phyloP scores from a whole-genome alignment of 1,140 invertebrate genomes.

The Whitmania pigra region DNA sequence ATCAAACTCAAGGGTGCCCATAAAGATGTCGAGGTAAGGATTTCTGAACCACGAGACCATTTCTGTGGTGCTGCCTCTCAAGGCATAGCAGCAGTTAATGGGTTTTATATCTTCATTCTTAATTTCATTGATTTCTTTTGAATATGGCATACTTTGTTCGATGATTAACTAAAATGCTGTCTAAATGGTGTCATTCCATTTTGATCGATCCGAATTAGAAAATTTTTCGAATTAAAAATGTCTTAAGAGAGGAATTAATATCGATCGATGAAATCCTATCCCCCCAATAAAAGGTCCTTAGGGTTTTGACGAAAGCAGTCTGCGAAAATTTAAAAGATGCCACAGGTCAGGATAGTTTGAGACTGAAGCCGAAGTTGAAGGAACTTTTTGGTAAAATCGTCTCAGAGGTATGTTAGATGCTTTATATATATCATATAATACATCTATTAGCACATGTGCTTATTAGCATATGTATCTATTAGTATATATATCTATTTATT shows the following conservation, averaged over 20 bases:
- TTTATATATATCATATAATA: too few relatives aligned
- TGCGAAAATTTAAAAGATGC: conserved; percentile 51
- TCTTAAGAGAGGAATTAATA: too few relatives aligned
- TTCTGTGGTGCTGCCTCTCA: neutral
- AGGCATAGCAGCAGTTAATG: neutral
- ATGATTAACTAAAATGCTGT: too few relatives aligned
- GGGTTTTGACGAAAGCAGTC: conserved; percentile 60
- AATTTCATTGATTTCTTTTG: too few relatives aligned
- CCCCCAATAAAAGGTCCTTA: conserved; percentile 47
- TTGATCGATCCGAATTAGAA: too few relatives aligned
- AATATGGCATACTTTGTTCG: too few relatives aligned
- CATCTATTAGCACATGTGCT: too few relatives aligned
- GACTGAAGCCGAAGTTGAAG: conserved; percentile 49
- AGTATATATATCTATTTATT: too few relatives aligned
- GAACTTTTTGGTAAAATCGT: conserved; percentile 72
- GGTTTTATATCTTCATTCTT: too few relatives aligned
- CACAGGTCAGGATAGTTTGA: conserved; percentile 45
- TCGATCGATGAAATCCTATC: neutral
- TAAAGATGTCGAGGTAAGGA: conserved; percentile 54
- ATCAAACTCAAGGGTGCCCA: conserved; percentile 69
- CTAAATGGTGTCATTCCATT: too few relatives aligned
- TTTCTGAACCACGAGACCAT: neutral
- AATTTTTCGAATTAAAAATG: too few relatives aligned
- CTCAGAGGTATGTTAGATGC: conserved; percentile 32
- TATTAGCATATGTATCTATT: too few relatives aligned